Conservation (phyloP, 1,140 invertebrate genomes). For the Phymorhynchus buccinoides region DNA sequence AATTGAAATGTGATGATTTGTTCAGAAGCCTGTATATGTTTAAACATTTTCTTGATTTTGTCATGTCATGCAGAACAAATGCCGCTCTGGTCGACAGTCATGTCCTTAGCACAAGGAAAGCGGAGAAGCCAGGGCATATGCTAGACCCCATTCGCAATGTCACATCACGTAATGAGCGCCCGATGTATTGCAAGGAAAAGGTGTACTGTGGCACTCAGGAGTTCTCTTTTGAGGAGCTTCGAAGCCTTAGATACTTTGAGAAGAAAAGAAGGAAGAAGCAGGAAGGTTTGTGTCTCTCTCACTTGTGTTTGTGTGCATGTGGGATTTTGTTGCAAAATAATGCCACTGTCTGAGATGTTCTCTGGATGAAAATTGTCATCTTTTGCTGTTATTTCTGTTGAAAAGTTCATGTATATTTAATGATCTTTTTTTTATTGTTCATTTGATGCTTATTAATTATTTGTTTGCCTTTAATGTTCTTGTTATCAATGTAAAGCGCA, state of each 20-base stretch:
- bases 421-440: no score
- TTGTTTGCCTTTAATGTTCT: no score
- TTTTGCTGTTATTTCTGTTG: no score
- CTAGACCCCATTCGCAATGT: slow-evolving; percentile 34
- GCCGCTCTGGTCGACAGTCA: slow-evolving; percentile 27
- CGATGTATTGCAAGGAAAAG: slow-evolving; percentile 74
- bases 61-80: background rate
- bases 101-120: slow-evolving; percentile 21
- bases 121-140: slow-evolving; percentile 30
- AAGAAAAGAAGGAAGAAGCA: slow-evolving; percentile 46
- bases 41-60: no score
- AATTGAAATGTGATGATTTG: no score
- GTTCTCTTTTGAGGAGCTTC: slow-evolving; percentile 77
- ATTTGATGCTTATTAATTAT: no score
- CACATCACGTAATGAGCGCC: slow-evolving; percentile 6
- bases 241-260: slow-evolving; percentile 64
- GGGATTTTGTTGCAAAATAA: background rate
- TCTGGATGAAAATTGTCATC: no score
- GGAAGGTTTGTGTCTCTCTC: slow-evolving; percentile 48
- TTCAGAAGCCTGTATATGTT: no score
- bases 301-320: background rate
- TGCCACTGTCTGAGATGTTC: background rate
- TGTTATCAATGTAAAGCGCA: no score
- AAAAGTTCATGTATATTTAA: no score
- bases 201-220: slow-evolving; percentile 76